phyloP scores from a whole-genome alignment of 2,888 invertebrate genomes.

The Drosophila longiperda region DNA sequence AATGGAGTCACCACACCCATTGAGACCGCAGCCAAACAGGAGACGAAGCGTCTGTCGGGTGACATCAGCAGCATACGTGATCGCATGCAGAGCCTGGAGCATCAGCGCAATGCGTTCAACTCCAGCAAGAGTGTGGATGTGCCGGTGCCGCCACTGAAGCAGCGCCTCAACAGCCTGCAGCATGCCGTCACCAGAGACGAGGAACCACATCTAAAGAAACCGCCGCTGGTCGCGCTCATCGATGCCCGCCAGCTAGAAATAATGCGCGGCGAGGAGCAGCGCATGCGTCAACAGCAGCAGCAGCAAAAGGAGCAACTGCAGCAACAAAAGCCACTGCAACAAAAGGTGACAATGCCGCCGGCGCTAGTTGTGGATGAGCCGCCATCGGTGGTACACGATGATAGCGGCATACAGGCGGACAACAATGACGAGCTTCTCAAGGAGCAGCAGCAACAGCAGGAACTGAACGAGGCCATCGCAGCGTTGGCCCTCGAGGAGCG shows the following conservation, averaged over 20 bases:
- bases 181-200: constrained; percentile 84
- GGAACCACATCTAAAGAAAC: constrained; percentile 73
- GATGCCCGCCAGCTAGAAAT: constrained; percentile 86
- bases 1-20: constrained; percentile 17
- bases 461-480: constrained; percentile 81
- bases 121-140: constrained; percentile 82
- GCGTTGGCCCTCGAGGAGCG: constrained; percentile 79
- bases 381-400: constrained; percentile 87
- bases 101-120: constrained; percentile 83
- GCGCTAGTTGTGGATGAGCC: constrained; percentile 61
- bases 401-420: constrained; percentile 89
- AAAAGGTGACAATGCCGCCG: constrained; percentile 41
- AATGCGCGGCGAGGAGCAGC: constrained; percentile 85
- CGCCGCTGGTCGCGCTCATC: constrained; percentile 81
- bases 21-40: constrained; percentile 71
- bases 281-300: constrained; percentile 57
- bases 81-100: constrained; percentile 88
- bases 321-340: constrained; percentile 7
- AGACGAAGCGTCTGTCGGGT: constrained; percentile 86
- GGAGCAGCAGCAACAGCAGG: constrained; percentile 73
- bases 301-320: constrained; percentile 31
- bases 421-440: constrained; percentile 85
- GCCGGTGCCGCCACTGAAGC: constrained; percentile 84
- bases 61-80: constrained; percentile 89
- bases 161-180: constrained; percentile 84